Evolutionary conservation across 2,797 vertebrate species (phyloP), one percentile per base, ranked within the genome.

Genomic region (Pseudomugil gertrudae): DNA sequence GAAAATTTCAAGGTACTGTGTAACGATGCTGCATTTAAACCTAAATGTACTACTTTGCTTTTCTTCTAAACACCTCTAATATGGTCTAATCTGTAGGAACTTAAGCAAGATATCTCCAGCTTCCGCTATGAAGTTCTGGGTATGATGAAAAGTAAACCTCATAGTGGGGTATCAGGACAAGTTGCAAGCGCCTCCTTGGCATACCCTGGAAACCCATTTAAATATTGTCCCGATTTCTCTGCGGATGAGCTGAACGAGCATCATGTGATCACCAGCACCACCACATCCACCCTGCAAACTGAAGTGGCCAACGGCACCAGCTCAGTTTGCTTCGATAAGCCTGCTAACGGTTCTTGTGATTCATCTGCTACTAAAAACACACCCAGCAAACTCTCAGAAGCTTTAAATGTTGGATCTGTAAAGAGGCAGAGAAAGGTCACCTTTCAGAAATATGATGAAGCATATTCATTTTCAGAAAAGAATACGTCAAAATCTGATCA

Each of bases 81-180:
- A 69, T 47, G 76, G 30, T 43, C 53, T 54, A 57, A 63, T 62
- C 73, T 36, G 66, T 56, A 99, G 98, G 98, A 99, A 81, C 92
- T 99, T 52, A 99, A 99, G 80, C 98, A 99, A 86, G 96, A 99
- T 84, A 99, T 99, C 87, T 99, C 97, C 66, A 99, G 98, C 72
- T 99, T 99, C 87, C 96, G 98, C 70, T 99, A 96, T 84, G 97
- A 99, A 90, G 96, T 99, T 21, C 84, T 99, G 74, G 97, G 96
- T 63, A 93, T 99, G 87, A 93, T 98, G 80, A 96, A 94, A 89
- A 92, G 93, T 79, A 96, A 93, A 84, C 68, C 64, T 66, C 71
- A 63, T 0, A 84, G 93, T 23, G 89, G 90, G 8, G 91, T 77
- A 14, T 47, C 83, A 2, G 70, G 91, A 14, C 93, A 85, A 47